Base-by-base conservation (phyloP, 2,888 invertebrate genomes). In the Thera britannica region DNA sequence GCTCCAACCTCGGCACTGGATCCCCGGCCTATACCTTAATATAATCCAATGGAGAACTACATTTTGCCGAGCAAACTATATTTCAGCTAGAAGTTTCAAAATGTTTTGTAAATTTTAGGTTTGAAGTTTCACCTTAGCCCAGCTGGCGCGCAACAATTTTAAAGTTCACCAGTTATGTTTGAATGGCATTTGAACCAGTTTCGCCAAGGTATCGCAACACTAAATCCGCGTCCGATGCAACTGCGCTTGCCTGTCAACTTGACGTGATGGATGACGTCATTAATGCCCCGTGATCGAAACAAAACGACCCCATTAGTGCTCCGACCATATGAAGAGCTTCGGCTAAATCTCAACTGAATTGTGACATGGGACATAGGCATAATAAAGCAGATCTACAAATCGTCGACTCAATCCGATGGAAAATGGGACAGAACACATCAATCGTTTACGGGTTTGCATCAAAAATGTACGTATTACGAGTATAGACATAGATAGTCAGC, bases 181-280 rank as follows among this genome's bases (percentile, higher is more conserved):
- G 58, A 51, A 51, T 65, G 44, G 58, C 9, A 70, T 70, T 58
- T 66, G 64, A 64, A 68, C 62, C 55, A 69, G 62, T 70, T 74
- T 72, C 73, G 73, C 58, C 72, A 65, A 65, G 68, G 67, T 63
- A 70, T 49, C 71, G 71, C 72, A 73, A 64, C 75, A 76, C 73
- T 75, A 80, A 82, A 82, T 81, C 79, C 67, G 77, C 80, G 82
- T 82, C 84, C 76, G 78, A 73, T 88, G 87, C 88, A 88, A 84
- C 87, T 86, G 86, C 81, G 84, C 82, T 73, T 67, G 71, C 75
- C 82, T 83, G 88, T 88, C 90, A 82, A 85, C 83, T 85, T 85
- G 83, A 73, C 83, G 79, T 90, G 90, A 90, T 90, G 83, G 88
- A 89, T 89, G 87, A 88, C 86, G 86, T 88, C 87, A 89, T 90